These are phyloP conservation scores for Epinotia demarniana DNA, from an alignment of 2,888 invertebrate genomes.

Conservation along the genomic window DNA sequence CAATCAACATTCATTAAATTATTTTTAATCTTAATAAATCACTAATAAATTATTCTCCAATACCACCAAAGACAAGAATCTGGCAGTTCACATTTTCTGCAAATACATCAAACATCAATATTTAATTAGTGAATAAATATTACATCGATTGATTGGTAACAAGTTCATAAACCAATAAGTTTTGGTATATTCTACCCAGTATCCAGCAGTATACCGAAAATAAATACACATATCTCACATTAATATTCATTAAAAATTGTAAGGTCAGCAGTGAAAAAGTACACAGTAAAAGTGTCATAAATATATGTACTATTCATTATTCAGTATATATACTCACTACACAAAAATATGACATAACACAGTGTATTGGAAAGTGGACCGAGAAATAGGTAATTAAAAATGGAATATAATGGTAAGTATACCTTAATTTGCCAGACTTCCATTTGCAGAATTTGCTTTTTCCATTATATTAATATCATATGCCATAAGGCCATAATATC, in stretches of 20 bases:
- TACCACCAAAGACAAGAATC: not conserved
- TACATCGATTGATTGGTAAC: slow-evolving; percentile 9
- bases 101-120: slow-evolving; percentile 19
- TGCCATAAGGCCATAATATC: no score
- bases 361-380: not conserved
- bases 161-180: not conserved
- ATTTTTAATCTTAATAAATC: slow-evolving; percentile 24
- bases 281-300: slow-evolving; percentile 7
- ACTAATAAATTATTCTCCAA: slow-evolving; percentile 22
- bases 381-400: not conserved
- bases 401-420: not conserved
- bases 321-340: slow-evolving; percentile 5
- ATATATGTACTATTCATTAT: not conserved
- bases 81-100: not conserved
- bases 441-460: no score
- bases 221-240: not conserved
- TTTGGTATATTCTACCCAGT: not conserved
- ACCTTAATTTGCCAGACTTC: no score
- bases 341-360: not conserved
- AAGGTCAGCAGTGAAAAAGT: not conserved
- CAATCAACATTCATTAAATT: not conserved
- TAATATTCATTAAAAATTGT: not conserved
- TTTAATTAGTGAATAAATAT: not conserved
- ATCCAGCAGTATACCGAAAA: not conserved
- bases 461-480: no score